Conservation (phyloP, 1,140 invertebrate species). For the Eriocheir sinensis region DNA sequence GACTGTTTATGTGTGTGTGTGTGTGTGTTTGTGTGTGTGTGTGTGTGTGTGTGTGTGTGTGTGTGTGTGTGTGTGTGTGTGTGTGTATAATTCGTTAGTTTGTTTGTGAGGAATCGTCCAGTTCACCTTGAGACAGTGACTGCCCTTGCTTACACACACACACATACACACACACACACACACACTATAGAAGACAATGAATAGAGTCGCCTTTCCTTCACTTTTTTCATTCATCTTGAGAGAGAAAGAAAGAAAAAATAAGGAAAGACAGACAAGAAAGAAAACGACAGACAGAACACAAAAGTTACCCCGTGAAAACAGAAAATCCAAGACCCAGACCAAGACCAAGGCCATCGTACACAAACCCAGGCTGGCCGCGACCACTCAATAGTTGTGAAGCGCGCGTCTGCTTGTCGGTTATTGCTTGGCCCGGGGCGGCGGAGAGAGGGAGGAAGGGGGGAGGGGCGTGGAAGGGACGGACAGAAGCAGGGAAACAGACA, state of each 20-base stretch:
- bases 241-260: slow-evolving; percentile 27
- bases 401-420: neutral
- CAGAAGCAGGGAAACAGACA: too few relatives aligned
- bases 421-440: neutral
- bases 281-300: too few relatives aligned
- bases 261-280: too few relatives aligned
- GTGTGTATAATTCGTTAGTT: neutral
- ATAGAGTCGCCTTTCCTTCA: neutral
- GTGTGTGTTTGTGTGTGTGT: neutral
- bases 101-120: too few relatives aligned
- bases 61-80: neutral
- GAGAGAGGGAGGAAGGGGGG: neutral
- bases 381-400: neutral
- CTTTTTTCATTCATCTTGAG: neutral
- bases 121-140: neutral
- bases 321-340: neutral
- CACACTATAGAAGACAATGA: neutral
- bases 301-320: too few relatives aligned
- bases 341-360: too few relatives aligned
- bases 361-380: neutral
- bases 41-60: neutral
- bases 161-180: slow-evolving; percentile 23
- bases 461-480: neutral
- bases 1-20: neutral
- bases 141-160: neutral